These are phyloP conservation scores for Cataglyphis albicans DNA, from an alignment of 2,888 invertebrate genomes.

Conservation along the genomic window DNA sequence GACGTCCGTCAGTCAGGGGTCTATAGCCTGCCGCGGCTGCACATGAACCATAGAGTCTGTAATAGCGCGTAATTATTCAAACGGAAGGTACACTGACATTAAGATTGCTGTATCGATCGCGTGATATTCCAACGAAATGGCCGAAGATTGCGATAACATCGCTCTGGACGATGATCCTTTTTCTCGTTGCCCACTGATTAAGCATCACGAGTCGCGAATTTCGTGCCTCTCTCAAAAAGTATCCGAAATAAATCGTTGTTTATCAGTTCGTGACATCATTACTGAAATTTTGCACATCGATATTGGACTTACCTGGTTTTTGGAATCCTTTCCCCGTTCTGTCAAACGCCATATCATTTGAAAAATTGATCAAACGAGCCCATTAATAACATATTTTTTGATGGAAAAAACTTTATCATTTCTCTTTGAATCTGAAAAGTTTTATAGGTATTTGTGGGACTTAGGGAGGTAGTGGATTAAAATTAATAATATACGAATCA, in stretches of 20 bases:
- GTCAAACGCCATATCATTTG: neutral
- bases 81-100: slow-evolving; percentile 65
- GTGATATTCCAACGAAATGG: slow-evolving; percentile 46
- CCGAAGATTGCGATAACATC: slow-evolving; percentile 6
- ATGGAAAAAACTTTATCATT: neutral
- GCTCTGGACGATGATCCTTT: neutral
- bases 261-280: neutral
- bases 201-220: slow-evolving; percentile 28
- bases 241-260: slow-evolving; percentile 9
- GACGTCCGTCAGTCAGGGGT: slow-evolving; percentile 52
- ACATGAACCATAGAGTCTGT: slow-evolving; percentile 54
- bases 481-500: slow-evolving; percentile 65
- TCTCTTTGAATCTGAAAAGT: neutral
- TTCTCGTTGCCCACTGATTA: neutral
- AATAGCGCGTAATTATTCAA: slow-evolving; percentile 72
- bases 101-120: slow-evolving; percentile 68
- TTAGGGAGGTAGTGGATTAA: neutral
- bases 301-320: slow-evolving; percentile 19
- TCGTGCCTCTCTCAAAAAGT: neutral
- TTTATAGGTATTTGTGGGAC: neutral
- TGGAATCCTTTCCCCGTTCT: neutral
- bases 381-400: neutral
- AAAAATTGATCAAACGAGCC: neutral
- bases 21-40: slow-evolving; percentile 56
- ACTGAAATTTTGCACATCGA: neutral